Evolutionary conservation across 2,797 vertebrate species (phyloP).

Genomic region (Anguilla obscura): DNA sequence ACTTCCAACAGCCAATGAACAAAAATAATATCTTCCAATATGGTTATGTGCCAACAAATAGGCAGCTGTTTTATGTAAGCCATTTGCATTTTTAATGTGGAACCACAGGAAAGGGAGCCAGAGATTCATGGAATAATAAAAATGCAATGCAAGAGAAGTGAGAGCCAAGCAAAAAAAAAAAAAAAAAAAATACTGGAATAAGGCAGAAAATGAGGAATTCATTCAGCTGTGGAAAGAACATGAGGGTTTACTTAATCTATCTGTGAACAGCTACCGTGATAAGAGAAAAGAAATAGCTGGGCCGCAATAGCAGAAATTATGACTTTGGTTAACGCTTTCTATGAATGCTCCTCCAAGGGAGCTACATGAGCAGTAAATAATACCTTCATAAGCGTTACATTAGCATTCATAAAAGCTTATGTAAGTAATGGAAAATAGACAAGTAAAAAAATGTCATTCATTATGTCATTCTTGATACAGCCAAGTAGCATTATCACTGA

Average conservation of each 20-base stretch:
- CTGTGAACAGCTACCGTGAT: neutral
- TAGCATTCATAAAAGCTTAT: too few species aligned
- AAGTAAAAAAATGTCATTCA: too few species aligned
- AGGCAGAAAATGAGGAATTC: neutral
- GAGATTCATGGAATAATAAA: neutral
- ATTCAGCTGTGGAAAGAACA: constrained; percentile 6
- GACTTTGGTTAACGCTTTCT: neutral
- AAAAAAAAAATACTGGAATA: neutral
- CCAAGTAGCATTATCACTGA: too few species aligned
- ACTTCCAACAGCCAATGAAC: neutral
- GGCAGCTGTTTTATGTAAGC: neutral
- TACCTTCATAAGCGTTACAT: too few species aligned
- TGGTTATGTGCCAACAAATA: neutral
- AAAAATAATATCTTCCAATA: neutral
- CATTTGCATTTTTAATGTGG: neutral
- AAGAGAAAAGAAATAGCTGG: neutral
- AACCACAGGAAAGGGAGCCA: neutral
- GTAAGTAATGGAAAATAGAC: too few species aligned
- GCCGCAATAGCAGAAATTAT: neutral
- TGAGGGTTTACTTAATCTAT: neutral
- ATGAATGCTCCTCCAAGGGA: too few species aligned
- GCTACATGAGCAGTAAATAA: too few species aligned
- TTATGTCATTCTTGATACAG: too few species aligned
- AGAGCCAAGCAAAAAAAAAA: neutral
- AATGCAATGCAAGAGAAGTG: neutral